Conservation (phyloP, 1,140 invertebrate species). For the Chrysomallon squamiferum region DNA sequence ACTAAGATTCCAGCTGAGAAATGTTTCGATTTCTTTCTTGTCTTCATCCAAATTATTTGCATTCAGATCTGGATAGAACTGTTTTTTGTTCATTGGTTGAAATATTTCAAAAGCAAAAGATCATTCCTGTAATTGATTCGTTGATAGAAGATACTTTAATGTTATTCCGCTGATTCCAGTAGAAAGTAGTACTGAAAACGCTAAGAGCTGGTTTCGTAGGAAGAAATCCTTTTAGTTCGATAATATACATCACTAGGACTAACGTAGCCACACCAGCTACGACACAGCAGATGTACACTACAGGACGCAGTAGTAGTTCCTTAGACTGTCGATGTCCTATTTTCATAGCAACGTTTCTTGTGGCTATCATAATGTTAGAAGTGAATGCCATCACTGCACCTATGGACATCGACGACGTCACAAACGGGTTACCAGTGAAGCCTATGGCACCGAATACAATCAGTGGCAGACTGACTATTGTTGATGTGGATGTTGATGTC, state of each 20-base stretch:
- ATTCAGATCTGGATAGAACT: not conserved
- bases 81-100: not conserved
- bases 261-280: not conserved
- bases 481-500: not conserved
- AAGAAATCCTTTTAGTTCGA: not conserved
- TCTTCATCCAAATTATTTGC: not conserved
- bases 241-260: not conserved
- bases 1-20: not conserved
- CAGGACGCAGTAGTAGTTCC: not conserved
- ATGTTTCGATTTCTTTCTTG: not conserved
- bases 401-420: not conserved
- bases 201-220: not conserved
- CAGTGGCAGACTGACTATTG: constrained; percentile 8
- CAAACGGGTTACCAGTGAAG: constrained; percentile 13
- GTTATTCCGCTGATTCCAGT: constrained; percentile 19
- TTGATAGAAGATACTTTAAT: not conserved
- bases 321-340: not conserved
- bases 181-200: constrained; percentile 9
- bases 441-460: constrained; percentile 15
- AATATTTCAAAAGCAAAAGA: not conserved
- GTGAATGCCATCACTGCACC: not conserved
- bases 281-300: not conserved
- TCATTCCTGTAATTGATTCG: not conserved
- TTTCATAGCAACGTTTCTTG: constrained; percentile 13
- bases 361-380: constrained; percentile 12